Conservation (phyloP, 1,140 invertebrate species). For the Brachionus paranguensis region DNA sequence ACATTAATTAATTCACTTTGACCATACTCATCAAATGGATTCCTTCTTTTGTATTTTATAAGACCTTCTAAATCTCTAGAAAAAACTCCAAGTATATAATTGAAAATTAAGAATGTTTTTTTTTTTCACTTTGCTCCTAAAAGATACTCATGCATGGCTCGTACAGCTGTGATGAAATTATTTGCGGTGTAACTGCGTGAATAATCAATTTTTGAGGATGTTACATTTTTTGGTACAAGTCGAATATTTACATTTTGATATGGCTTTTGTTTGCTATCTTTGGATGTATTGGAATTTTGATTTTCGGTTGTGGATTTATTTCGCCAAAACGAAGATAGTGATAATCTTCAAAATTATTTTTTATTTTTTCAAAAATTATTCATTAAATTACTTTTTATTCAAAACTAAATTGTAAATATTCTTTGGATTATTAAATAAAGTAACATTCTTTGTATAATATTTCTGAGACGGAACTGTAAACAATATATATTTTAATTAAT, state of each 20-base stretch:
- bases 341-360: background rate
- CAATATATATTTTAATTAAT: no score
- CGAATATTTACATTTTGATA: constrained; percentile 23
- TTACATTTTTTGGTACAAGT: constrained; percentile 13
- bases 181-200: constrained; percentile 29
- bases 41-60: constrained; percentile 21
- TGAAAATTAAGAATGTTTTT: background rate
- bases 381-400: background rate
- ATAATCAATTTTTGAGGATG: constrained; percentile 37
- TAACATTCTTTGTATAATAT: background rate
- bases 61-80: constrained; percentile 27
- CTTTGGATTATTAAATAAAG: background rate
- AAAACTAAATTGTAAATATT: background rate
- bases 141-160: constrained; percentile 36
- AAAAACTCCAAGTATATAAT: background rate
- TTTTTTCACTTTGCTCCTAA: constrained; percentile 3
- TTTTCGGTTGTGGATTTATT: background rate
- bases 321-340: background rate
- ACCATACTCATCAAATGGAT: constrained; percentile 23
- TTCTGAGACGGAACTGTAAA: background rate
- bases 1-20: constrained; percentile 7
- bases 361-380: background rate
- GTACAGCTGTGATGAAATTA: constrained; percentile 35
- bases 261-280: background rate
- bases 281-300: background rate